Percentiles rank a stretch among this genome's conserved stretches.
Evolutionary conservation across 2,113 vertebrate species (phyloP).

Genomic region (Dromaius novaehollandiae): DNA sequence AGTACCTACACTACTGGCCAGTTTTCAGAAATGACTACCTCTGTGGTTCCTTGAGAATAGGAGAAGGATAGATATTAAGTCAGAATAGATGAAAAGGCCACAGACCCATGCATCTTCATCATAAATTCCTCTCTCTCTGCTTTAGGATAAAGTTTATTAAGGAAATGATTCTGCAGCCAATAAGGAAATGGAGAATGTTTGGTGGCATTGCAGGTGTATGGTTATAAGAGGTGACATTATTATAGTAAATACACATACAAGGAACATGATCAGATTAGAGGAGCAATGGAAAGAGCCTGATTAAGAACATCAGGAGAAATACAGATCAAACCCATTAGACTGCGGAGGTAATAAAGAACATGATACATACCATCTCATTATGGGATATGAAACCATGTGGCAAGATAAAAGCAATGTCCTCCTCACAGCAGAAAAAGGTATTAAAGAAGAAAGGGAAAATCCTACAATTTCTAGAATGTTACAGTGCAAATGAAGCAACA

Average conservation of each 20-base stretch:
- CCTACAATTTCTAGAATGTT: not conserved
- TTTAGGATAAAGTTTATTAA: not conserved
- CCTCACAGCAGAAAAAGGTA: not conserved
- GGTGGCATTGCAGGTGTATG: not conserved
- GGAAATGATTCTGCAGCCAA: not conserved
- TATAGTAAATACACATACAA: not conserved
- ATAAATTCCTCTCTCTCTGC: not conserved
- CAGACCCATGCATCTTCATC: not conserved
- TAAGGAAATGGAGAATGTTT: not conserved
- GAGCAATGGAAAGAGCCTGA: not conserved
- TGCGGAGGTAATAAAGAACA: not conserved
- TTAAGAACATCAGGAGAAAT: not conserved
- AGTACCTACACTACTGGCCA: not conserved
- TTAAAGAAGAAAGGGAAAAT: not conserved
- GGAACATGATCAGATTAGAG: not conserved
- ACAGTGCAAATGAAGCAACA: not conserved
- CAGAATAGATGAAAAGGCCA: not conserved
- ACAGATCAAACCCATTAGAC: not conserved
- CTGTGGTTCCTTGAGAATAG: not conserved
- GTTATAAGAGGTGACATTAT: not conserved
- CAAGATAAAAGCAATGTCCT: not conserved
- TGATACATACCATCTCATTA: not conserved
- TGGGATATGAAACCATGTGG: not conserved
- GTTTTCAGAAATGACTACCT: not conserved
- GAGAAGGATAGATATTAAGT: not conserved